Conservation (phyloP, 2,888 invertebrate genomes). For the Trilocha varians region DNA sequence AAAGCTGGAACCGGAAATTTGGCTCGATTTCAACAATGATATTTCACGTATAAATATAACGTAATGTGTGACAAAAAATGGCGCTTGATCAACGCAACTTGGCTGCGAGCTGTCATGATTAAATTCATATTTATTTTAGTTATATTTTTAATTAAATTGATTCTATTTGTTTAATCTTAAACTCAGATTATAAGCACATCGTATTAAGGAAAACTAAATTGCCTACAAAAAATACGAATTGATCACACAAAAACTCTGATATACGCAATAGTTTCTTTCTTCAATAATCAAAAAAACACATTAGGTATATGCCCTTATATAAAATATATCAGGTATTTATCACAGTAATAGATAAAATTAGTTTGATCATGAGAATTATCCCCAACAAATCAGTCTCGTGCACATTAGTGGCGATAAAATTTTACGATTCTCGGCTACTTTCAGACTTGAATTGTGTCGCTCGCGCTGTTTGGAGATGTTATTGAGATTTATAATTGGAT, state of each 20-base stretch:
- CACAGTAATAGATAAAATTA: not conserved
- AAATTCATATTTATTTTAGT: not conserved
- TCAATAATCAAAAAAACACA: not conserved
- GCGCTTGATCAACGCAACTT: slow-evolving; percentile 30
- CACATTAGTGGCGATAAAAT: slow-evolving; percentile 63
- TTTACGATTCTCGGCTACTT: slow-evolving; percentile 54
- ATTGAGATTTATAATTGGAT: slow-evolving; percentile 15
- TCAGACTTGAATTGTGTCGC: slow-evolving; percentile 26
- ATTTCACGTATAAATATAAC: slow-evolving; percentile 65
- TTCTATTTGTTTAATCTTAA: no score
- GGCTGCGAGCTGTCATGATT: slow-evolving; percentile 42
- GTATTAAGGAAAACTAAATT: no score
- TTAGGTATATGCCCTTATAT: not conserved
- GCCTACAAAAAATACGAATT: no score
- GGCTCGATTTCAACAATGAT: slow-evolving; percentile 72
- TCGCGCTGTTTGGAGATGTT: slow-evolving; percentile 27
- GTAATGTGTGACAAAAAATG: slow-evolving; percentile 44
- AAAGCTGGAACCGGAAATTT: slow-evolving; percentile 68
- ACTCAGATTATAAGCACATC: no score
- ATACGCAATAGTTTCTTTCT: not conserved
- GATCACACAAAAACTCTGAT: no score
- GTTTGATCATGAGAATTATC: slow-evolving; percentile 6
- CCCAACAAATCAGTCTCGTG: slow-evolving; percentile 48
- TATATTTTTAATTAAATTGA: no score
- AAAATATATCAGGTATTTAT: not conserved